These are phyloP conservation scores for Entomyzon cyanotis DNA, from an alignment of 2,113 vertebrate genomes.

Conservation along the genomic window DNA sequence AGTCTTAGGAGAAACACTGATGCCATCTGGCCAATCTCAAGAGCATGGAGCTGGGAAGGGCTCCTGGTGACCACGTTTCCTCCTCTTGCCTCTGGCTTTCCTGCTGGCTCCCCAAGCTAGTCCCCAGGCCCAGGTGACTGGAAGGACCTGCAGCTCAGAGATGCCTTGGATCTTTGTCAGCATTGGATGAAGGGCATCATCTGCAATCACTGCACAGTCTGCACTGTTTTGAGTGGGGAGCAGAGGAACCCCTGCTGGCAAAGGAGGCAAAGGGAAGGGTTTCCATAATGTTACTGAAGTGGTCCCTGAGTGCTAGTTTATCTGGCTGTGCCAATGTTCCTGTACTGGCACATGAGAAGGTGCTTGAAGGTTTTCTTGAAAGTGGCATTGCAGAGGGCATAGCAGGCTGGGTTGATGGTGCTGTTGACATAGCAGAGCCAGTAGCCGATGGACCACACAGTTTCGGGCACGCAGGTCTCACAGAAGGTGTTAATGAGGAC, in stretches of 20 bases:
- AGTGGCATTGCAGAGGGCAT: slow-evolving; percentile 96
- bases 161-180: background rate
- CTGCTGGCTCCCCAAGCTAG: background rate
- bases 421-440: slow-evolving; percentile 99
- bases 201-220: slow-evolving; percentile 26
- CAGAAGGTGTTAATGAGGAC: slow-evolving; percentile 98
- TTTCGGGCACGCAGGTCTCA: slow-evolving; percentile 90
- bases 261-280: slow-evolving; percentile 26
- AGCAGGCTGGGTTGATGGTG: slow-evolving; percentile 98
- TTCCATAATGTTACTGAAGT: background rate
- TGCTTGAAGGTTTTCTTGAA: slow-evolving; percentile 99
- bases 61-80: background rate
- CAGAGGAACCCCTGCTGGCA: background rate
- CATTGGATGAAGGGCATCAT: background rate
- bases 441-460: slow-evolving; percentile 95
- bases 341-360: slow-evolving; percentile 95
- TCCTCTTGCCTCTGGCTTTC: background rate
- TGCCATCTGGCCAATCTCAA: background rate
- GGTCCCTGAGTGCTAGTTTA: slow-evolving; percentile 73
- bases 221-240: background rate
- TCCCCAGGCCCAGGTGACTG: background rate
- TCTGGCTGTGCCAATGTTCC: slow-evolving; percentile 92
- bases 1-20: background rate
- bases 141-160: background rate
- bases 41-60: background rate